These are phyloP conservation scores for Neodiprion virginianus DNA, from an alignment of 1,140 invertebrate species.

Conservation along the genomic window DNA sequence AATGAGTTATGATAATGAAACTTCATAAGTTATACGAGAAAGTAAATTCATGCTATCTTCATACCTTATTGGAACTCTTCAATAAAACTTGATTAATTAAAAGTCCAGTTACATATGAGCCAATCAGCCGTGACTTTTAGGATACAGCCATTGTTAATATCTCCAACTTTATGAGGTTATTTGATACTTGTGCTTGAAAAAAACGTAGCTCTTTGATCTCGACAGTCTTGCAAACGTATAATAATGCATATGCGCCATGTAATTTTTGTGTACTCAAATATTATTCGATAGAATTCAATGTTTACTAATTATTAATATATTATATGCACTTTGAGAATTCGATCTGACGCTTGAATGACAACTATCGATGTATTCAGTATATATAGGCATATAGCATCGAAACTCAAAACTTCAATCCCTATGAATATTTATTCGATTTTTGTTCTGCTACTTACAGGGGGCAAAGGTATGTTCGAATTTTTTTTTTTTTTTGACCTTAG, in stretches of 20 bases:
- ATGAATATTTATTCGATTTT: conserved; percentile 56
- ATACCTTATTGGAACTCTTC: too few species aligned
- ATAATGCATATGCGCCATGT: neutral
- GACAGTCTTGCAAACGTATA: neutral
- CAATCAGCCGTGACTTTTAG: neutral
- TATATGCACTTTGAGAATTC: neutral
- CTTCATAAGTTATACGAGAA: too few species aligned
- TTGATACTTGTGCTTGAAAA: neutral
- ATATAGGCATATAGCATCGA: neutral
- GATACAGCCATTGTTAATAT: conserved; percentile 2
- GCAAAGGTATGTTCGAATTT: conserved; percentile 68
- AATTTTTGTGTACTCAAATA: neutral
- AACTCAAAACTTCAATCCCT: neutral
- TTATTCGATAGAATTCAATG: neutral
- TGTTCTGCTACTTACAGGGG: conserved; percentile 67
- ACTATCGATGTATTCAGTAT: neutral
- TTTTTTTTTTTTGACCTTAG: conserved; percentile 36
- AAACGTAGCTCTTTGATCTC: neutral
- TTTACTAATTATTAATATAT: too few species aligned
- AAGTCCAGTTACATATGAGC: too few species aligned
- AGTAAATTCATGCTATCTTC: too few species aligned
- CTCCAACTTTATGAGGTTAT: neutral
- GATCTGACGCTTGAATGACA: neutral
- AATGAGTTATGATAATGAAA: too few species aligned
- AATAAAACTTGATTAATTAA: too few species aligned